Base-by-base conservation (phyloP, 2,113 vertebrate genomes). In the Chrysemys picta region DNA sequence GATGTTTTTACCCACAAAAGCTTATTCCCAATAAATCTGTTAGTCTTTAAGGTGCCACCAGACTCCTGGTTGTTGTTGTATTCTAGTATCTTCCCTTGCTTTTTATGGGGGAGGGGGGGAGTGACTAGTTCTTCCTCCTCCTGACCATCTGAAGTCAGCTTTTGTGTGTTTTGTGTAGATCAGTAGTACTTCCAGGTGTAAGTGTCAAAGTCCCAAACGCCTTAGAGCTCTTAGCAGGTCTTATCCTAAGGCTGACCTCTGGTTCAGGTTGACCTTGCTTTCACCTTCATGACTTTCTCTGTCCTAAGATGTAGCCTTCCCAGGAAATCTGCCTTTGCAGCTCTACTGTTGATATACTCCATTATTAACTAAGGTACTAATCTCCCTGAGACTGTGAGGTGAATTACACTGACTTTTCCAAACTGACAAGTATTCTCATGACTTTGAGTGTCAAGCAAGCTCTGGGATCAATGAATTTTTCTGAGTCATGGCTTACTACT, bases 141-240 rank as follows among this genome's bases (percentile, higher is more conserved):
- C 27, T 47, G 24, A 8, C 13, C 29, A 8, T 42, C 53, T 90
- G 91, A n/a, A 17, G 1, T 88, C 85, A 80, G 31, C 88, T 35
- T 5, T 14, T 82, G 29, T 8, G n/a, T 1, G 0, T 84, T 4
- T 27, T 29, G 57, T 59, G 57, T 10, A 38, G 16, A 8, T 19
- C 19, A 69, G 12, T n/a, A 69, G 8, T 19, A 9, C 8, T 69
- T 69, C 35, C 65, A 21, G n/a, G 8, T 69, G 17, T 38, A 10
- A 17, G 16, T n/a, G 31, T 5, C 65, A n/a, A 19, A 94, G 94
- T 89, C 90, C 93, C 78, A 76, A 89, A 90, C 49, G 10, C 1
- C 91, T 93, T 90, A 54, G 89, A 90, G 80, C 89, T 59, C 35
- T 97, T 81, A 94, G 90, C 54, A 17, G 85, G 47, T 59, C 88